Conservation (phyloP, 2,797 vertebrate species). For the Pristis pectinata region DNA sequence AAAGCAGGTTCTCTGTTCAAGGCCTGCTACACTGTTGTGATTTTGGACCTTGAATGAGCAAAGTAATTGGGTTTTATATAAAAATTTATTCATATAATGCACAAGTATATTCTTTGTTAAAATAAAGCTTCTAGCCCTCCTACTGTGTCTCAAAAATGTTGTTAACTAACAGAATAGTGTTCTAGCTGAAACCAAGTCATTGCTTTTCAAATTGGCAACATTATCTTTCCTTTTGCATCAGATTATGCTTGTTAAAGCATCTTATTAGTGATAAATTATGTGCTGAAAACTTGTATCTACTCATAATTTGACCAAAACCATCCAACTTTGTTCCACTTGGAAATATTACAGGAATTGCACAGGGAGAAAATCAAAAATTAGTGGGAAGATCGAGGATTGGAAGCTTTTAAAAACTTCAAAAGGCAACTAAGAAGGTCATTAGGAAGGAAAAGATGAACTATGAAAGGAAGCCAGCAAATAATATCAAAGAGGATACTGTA, state of each 20-base stretch:
- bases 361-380: background rate
- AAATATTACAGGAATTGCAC: background rate
- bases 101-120: no score
- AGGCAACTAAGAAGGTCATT: no score
- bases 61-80: no score
- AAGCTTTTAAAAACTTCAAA: no score
- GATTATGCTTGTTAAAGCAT: background rate
- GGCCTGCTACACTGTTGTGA: no score
- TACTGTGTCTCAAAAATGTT: background rate
- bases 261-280: slow-evolving; percentile 1
- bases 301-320: background rate
- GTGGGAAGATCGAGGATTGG: no score
- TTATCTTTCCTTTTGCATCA: background rate
- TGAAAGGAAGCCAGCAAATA: no score
- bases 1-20: no score
- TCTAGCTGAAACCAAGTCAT: background rate
- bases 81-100: no score
- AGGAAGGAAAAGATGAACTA: no score
- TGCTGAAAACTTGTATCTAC: background rate
- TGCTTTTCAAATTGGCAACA: background rate
- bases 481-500: no score
- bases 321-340: background rate
- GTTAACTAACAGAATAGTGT: background rate
- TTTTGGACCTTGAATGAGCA: no score
- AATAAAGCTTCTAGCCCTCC: background rate